Evolutionary conservation across 2,888 invertebrate species (phyloP), one percentile per base, ranked within the genome.

Genomic region (Eupithecia exiguata): DNA sequence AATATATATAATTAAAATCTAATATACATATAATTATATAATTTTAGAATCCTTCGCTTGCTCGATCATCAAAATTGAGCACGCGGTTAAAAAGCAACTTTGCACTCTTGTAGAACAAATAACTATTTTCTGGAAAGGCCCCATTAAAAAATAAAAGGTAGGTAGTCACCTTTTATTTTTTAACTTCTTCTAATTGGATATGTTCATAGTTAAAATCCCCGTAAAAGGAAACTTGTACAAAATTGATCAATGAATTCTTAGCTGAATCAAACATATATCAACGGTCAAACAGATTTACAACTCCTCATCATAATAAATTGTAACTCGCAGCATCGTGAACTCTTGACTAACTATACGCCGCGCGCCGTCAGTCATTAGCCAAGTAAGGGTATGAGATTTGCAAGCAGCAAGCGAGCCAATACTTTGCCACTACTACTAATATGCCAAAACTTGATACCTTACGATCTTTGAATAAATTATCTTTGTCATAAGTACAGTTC

Each of bases 281-380:
- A 49, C 18, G 46, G 63, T 58, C 62, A 72, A 53, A 49, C 46
- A 36, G 66, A 74, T 68, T 74, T 65, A 74, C 43, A 43, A 70
- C 35, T 53, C 36, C 25, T 68, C 68, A 69, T 69, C 65, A 68
- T 74, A 74, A 68, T 70, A 40, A 74, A 71, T 63, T 38, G 63
- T 72, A 46, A 16, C 62, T 62, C 18, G 62, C 35, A 62, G 18
- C 35, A 18, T 30, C 62, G 35, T 25, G 35, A 61, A 30, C 61
- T 63, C 66, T 71, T 65, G 63, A 46, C 21, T 43, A 16, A 74
- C 74, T 70, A 53, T n/a, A n/a, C n/a, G 71, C 68, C 25, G 16
- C 21, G 36, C 68, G 70, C 68, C 70, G 70, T 74, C 70, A 68
- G 68, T 68, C 68, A 74, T 74, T 74, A 74, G 68, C 63, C 63